Percentiles rank a stretch among this genome's conserved stretches.
These are phyloP conservation scores for Cotesia congregata DNA, from an alignment of 2,888 invertebrate genomes.

Conservation along the genomic window DNA sequence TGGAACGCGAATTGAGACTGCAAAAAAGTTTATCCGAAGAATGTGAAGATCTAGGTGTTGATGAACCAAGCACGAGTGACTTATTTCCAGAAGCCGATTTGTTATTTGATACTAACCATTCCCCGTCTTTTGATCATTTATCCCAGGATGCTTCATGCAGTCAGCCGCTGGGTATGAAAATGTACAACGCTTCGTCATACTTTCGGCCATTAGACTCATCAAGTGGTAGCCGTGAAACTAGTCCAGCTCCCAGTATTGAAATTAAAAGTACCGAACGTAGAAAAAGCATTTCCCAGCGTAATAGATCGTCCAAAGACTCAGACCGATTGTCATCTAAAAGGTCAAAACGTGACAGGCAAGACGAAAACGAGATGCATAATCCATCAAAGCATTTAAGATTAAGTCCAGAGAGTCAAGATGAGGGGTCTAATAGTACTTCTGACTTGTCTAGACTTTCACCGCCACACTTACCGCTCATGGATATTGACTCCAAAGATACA, in stretches of 20 bases:
- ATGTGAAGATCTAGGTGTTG: slow-evolving; percentile 84
- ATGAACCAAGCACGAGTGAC: slow-evolving; percentile 85
- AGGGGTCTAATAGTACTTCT: slow-evolving; percentile 64
- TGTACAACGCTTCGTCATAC: slow-evolving; percentile 63
- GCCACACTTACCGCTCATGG: slow-evolving; percentile 52
- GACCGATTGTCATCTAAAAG: slow-evolving; percentile 36
- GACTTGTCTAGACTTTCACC: slow-evolving; percentile 62
- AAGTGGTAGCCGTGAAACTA: slow-evolving; percentile 70
- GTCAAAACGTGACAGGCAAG: slow-evolving; percentile 50
- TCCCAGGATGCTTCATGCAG: slow-evolving; percentile 71
- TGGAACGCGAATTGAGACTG: slow-evolving; percentile 73
- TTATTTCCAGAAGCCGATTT: slow-evolving; percentile 84
- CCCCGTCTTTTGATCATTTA: slow-evolving; percentile 76
- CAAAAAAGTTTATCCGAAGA: slow-evolving; percentile 84
- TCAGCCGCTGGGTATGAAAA: slow-evolving; percentile 62
- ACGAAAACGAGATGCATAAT: slow-evolving; percentile 49
- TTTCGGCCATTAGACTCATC: slow-evolving; percentile 69
- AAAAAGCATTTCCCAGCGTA: slow-evolving; percentile 54
- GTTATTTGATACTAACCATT: slow-evolving; percentile 80
- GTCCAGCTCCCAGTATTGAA: slow-evolving; percentile 67
- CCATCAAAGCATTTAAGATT: slow-evolving; percentile 58
- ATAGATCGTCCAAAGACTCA: slow-evolving; percentile 53
- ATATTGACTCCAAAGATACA: slow-evolving; percentile 57
- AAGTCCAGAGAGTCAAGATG: slow-evolving; percentile 63
- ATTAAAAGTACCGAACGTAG: slow-evolving; percentile 61